Evolutionary conservation across 2,113 vertebrate species (phyloP), one percentile per base, ranked within the genome.

Genomic region (Gadus chalcogrammus): DNA sequence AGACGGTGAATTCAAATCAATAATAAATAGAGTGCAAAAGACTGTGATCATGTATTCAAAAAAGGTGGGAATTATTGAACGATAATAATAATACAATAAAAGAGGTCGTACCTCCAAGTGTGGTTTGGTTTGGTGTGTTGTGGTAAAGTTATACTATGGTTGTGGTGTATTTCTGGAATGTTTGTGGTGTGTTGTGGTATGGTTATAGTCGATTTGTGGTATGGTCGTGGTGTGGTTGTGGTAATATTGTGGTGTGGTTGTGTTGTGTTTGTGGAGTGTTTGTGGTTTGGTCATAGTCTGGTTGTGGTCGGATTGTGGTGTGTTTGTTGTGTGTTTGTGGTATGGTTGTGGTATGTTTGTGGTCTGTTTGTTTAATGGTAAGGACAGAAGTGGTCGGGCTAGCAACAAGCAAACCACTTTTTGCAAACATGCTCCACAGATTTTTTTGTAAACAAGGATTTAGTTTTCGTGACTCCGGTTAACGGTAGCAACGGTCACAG

Each of bases 391-490:
- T 68, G 15, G 56, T 55, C 22, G 48, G 66, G n/a, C 58, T 17
- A 69, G 58, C 15, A 22, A 42, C 65, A 68, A 24, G 64, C 66
- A 68, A 55, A 70, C 38, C 61, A 6, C 15, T 22, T 64, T 35
- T 64, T 20, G 12, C n/a, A 66, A 66, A 53, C 64, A 66, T 69
- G 58, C 68, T 61, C 31, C 31, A 48, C 38, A 59, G 24, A 35
- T 31, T 16, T 64, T 64, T n/a, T 60, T 38, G 61, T 27, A 62
- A 71, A 35, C 52, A 59, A 56, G 18, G 22, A 20, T 64, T 24
- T 64, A 61, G 52, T 20, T 15, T 55, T 5, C 22, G 69, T 74
- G 67, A 74, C 31, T 75, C 70, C 61, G 48, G 73, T 80, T 13
- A 13, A 7, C 42, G 42, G 42, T 48, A 48, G 42, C 42, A 48